phyloP scores from a whole-genome alignment of 1,140 invertebrate species.

The Bursaphelenchus mucronatus region DNA sequence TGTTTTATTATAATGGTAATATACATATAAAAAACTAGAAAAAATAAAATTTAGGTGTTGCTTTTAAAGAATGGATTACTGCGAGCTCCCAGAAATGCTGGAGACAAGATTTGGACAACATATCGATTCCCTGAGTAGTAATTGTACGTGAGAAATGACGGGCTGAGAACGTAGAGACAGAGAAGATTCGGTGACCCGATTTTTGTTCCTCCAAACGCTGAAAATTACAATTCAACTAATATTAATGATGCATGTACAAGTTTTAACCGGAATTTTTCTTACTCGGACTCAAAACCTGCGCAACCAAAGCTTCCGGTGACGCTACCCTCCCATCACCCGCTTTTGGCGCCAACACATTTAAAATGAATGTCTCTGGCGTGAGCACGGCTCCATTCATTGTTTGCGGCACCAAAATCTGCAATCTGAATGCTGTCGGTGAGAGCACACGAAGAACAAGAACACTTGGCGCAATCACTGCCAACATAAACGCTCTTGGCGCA shows the following conservation, averaged over 20 bases:
- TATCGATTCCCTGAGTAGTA: constrained; percentile 23
- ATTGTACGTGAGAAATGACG: constrained; percentile 27
- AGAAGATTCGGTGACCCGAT: constrained; percentile 25
- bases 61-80: no score
- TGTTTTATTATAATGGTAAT: no score
- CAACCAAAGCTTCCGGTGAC: constrained; percentile 35
- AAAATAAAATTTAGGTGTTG: no score
- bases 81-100: no score
- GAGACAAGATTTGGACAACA: no score
- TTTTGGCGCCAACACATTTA: constrained; percentile 37
- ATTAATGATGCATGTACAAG: neutral
- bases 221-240: constrained; percentile 13
- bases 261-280: constrained; percentile 6
- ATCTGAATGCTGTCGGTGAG: constrained; percentile 28
- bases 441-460: constrained; percentile 24
- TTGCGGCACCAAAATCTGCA: constrained; percentile 29
- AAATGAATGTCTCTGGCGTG: constrained; percentile 39
- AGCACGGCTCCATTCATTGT: constrained; percentile 26
- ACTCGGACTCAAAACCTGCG: constrained; percentile 37
- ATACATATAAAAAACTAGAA: no score
- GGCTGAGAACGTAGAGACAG: constrained; percentile 27
- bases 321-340: constrained; percentile 24
- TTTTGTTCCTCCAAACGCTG: constrained; percentile 10
- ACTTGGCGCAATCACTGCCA: neutral
- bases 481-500: constrained; percentile 7